Evolutionary conservation across 1,140 invertebrate genomes (phyloP).

Genomic region (Neodiprion virginianus): DNA sequence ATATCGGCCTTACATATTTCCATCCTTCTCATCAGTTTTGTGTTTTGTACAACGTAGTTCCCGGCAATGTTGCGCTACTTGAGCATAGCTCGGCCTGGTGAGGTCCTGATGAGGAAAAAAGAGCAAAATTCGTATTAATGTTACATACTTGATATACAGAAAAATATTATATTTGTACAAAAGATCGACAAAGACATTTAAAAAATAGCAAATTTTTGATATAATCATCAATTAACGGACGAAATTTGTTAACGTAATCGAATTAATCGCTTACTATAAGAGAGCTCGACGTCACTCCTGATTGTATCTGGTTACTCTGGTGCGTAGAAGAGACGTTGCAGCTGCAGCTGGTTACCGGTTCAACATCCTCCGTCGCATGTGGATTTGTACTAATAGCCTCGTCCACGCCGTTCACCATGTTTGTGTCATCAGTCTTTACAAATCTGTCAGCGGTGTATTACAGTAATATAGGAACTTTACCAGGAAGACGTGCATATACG

Average conservation of each 20-base stretch:
- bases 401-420: slow-evolving; percentile 60
- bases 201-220: slow-evolving; percentile 3
- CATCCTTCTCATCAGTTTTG: slow-evolving; percentile 60
- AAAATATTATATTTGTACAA: slow-evolving; percentile 25
- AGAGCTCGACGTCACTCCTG: slow-evolving; percentile 52
- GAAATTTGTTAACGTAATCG: not conserved
- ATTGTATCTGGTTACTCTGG: slow-evolving; percentile 56
- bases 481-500: slow-evolving; percentile 26
- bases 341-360: slow-evolving; percentile 56
- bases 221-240: not conserved
- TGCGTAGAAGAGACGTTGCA: slow-evolving; percentile 51
- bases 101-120: slow-evolving; percentile 52
- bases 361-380: slow-evolving; percentile 47
- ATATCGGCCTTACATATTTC: slow-evolving; percentile 54
- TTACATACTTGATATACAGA: not conserved
- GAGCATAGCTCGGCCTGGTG: slow-evolving; percentile 80
- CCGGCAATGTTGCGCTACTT: slow-evolving; percentile 80
- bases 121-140: not conserved
- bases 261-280: slow-evolving; percentile 51
- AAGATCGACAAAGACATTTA: slow-evolving; percentile 23
- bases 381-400: slow-evolving; percentile 58
- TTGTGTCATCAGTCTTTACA: slow-evolving; percentile 62
- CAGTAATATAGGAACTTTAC: slow-evolving; percentile 50
- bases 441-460: slow-evolving; percentile 59
- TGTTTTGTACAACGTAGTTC: slow-evolving; percentile 64